These are phyloP conservation scores for Chrysochloris asiatica DNA, from an alignment of 2,113 vertebrate species.

Conservation along the genomic window DNA sequence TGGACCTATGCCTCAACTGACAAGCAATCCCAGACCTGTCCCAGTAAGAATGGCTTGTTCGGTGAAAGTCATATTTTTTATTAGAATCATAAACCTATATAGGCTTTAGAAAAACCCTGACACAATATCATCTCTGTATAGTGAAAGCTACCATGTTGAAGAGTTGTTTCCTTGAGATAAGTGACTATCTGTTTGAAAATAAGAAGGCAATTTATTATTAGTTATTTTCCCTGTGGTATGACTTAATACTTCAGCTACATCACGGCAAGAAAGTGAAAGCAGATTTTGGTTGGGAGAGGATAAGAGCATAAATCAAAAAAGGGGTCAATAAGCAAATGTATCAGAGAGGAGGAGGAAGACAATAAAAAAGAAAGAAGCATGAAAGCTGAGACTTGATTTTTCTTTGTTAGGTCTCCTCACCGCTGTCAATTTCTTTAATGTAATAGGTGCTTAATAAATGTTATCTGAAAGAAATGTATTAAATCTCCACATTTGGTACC, in stretches of 20 bases:
- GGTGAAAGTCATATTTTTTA: background rate
- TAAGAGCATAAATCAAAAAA: background rate
- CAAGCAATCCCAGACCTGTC: background rate
- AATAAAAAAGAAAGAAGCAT: background rate
- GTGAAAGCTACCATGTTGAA: background rate
- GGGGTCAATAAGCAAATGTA: background rate
- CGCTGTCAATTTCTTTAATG: background rate
- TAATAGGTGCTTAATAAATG: background rate
- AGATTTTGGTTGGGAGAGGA: background rate
- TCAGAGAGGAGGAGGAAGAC: background rate
- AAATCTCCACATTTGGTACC: background rate
- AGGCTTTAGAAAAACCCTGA: background rate
- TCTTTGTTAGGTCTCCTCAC: background rate
- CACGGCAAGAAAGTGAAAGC: background rate
- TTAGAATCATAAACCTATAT: background rate
- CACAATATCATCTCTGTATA: background rate
- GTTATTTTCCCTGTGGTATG: background rate
- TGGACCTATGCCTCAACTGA: background rate
- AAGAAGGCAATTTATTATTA: background rate
- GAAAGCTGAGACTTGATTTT: background rate
- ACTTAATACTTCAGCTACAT: background rate
- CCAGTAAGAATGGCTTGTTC: background rate
- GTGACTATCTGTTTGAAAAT: background rate
- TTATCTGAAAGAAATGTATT: background rate
- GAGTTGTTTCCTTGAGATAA: slow-evolving; percentile 2